Base-by-base conservation (phyloP, 2,797 vertebrate species). In the Myotis planiceps region DNA sequence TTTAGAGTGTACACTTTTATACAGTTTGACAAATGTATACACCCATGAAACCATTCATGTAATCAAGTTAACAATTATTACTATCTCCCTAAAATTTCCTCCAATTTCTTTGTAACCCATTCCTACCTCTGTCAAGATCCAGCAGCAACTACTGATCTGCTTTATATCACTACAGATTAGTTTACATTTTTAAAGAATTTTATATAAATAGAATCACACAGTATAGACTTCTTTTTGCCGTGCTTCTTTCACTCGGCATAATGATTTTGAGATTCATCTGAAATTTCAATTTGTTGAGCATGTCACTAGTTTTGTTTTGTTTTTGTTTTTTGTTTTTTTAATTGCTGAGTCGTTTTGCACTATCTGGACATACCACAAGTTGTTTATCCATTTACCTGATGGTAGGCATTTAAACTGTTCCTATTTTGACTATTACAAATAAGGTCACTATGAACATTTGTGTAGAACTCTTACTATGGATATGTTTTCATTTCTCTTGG, bases 31-130 rank as follows among this genome's bases (percentile, higher is more conserved):
- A 78, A 84, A 90, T 65, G 16, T 66, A 42, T 25, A 69, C 5
- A 71, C 7, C 65, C 51, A 87, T 65, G 65, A 93, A 83, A 32
- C n/a, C 15, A 71, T 92, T 19, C 3, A 45, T 27, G 25, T 65
- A 72, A 89, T 91, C 51, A 93, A 83, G 58, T 69, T 60, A 87
- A 83, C 65, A 81, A n/a, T 87, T 66, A 51, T 83, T 90, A 95
- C 37, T 91, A 16, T 82, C 49, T 74, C 14, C 6, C 19, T 85
- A 53, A 91, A 71, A 34, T 92, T 65, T 84, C 32, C 42, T 75
- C 13, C 21, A 75, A 12, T 19, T 72, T 21, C 21, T 69, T 88
- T 88, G 34, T 91, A 88, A 75, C 79, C n/a, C 0, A 29, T 80
- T 49, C 19, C 29, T 95, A 16, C 15, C 9, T 85, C 29, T 60